Evolutionary conservation across 2,113 vertebrate genomes (phyloP).

Genomic region (Tupaia chinensis): DNA sequence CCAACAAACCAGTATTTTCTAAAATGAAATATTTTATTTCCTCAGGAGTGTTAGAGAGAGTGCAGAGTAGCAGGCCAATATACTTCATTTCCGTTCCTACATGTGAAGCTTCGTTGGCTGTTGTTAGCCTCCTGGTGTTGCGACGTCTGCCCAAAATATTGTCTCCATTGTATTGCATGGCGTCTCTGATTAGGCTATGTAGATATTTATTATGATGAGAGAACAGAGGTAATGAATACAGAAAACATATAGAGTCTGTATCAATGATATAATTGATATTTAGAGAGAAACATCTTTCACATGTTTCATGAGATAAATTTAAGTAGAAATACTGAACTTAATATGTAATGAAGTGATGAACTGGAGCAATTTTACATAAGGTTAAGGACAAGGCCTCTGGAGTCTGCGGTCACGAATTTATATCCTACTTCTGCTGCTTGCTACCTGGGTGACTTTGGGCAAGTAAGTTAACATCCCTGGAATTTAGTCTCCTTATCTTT

Average conservation of each 20-base stretch:
- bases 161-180: neutral
- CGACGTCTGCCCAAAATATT: neutral
- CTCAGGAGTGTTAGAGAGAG: neutral
- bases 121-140: neutral
- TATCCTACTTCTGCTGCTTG: neutral
- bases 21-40: slow-evolving; percentile 30
- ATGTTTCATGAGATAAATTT: slow-evolving; percentile 25
- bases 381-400: neutral
- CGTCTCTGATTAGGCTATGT: neutral
- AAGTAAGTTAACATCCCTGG: neutral
- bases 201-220: neutral
- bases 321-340: slow-evolving; percentile 12
- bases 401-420: neutral
- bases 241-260: neutral
- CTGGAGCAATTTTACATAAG: neutral
- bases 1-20: neutral
- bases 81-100: neutral
- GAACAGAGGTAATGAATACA: neutral
- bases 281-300: neutral
- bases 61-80: neutral
- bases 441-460: neutral
- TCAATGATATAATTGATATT: neutral
- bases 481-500: neutral
- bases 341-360: neutral
- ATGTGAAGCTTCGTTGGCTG: neutral